phyloP scores from a whole-genome alignment of 2,113 vertebrate species.

The Ascaphus truei region DNA sequence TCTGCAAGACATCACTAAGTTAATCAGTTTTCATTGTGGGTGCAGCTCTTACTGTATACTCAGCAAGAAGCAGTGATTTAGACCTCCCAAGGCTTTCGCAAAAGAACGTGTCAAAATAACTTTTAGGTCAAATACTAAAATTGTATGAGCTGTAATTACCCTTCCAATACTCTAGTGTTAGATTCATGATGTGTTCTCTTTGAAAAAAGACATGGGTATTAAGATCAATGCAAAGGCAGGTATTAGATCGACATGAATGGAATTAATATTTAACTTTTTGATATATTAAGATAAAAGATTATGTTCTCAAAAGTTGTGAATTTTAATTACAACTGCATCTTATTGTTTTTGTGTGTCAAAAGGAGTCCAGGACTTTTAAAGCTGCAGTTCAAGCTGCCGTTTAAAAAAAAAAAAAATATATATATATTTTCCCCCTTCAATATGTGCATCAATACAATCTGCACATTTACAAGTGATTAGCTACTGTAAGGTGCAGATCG shows the following conservation, averaged over 20 bases:
- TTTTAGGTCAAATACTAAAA: not conserved
- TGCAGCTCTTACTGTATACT: not conserved
- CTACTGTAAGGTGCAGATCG: too few species aligned
- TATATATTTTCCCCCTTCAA: too few species aligned
- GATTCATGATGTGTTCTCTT: not conserved
- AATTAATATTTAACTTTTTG: not conserved
- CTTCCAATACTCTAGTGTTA: not conserved
- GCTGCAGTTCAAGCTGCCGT: too few species aligned
- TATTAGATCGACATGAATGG: not conserved
- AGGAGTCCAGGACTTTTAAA: too few species aligned
- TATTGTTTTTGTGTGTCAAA: not conserved
- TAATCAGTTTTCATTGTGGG: not conserved
- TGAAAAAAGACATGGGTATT: not conserved
- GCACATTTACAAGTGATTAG: too few species aligned
- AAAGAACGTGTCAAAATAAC: not conserved
- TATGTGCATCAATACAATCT: too few species aligned
- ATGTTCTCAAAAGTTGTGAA: not conserved
- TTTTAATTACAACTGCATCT: not conserved
- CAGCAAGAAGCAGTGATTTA: not conserved
- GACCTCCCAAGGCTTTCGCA: not conserved
- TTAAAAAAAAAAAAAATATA: too few species aligned
- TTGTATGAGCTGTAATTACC: not conserved
- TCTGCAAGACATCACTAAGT: not conserved
- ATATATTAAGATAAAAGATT: not conserved
- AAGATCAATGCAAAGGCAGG: not conserved